phyloP scores from a whole-genome alignment of 2,888 invertebrate species.

The Drosophila falleni region DNA sequence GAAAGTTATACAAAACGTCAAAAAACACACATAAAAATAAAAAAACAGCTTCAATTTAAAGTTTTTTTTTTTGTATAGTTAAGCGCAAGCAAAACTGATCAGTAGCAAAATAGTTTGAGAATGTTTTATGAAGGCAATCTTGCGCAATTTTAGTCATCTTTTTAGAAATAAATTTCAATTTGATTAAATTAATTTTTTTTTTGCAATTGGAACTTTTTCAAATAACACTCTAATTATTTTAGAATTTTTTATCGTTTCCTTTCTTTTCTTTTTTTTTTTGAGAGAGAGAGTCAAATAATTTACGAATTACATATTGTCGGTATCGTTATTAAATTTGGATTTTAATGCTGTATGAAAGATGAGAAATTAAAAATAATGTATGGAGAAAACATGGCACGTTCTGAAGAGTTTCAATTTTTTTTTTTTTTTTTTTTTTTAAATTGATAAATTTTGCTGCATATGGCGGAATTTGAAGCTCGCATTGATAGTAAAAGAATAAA shows the following conservation, averaged over 20 bases:
- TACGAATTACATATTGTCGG: conserved; percentile 36
- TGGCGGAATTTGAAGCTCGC: conserved; percentile 47
- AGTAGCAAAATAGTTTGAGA: conserved; percentile 17
- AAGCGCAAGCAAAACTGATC: conserved; percentile 48
- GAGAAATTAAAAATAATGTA: conserved; percentile 45
- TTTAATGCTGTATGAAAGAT: conserved; percentile 38
- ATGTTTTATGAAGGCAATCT: conserved; percentile 24
- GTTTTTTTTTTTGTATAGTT: conserved; percentile 1
- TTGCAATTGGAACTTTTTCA: conserved; percentile 68
- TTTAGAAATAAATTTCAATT: conserved; percentile 32
- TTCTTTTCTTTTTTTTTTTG: conserved; percentile 49
- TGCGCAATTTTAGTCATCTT: conserved; percentile 21
- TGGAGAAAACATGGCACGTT: conserved; percentile 72
- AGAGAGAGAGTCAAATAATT: conserved; percentile 53
- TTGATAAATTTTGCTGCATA: conserved; percentile 46
- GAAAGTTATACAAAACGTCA: conserved; percentile 20
- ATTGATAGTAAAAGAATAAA: conserved; percentile 41
- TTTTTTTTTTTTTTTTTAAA: conserved; percentile 16
- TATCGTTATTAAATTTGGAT: conserved; percentile 15
- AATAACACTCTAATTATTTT: conserved; percentile 67
- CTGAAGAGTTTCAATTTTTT: conserved; percentile 36
- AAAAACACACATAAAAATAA: conserved; percentile 32
- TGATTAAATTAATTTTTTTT: conserved; percentile 37
- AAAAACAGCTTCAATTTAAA: conserved; percentile 22
- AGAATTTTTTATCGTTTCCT: conserved; percentile 17